Conservation (phyloP, 2,113 vertebrate genomes). For the Carassius carassius region DNA sequence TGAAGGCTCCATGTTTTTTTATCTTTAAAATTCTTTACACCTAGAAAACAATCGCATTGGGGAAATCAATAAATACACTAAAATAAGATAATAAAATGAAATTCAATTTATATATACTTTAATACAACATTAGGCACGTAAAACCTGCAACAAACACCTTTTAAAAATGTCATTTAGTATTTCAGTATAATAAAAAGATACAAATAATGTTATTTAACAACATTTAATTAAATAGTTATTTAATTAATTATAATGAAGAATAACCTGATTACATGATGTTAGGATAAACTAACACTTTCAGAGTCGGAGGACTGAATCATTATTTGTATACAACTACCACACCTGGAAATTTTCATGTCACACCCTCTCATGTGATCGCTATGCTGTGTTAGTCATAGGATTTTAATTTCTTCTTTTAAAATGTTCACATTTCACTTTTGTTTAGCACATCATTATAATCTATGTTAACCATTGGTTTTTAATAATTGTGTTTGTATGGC, state of each 20-base stretch:
- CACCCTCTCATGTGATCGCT: slow-evolving; percentile 4
- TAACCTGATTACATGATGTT: neutral
- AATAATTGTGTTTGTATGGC: too few relatives aligned
- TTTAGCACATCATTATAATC: neutral
- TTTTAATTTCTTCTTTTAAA: neutral
- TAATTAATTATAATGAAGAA: neutral
- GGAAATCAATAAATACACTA: neutral
- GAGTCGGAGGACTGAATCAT: neutral
- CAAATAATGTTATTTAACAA: neutral
- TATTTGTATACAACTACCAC: neutral
- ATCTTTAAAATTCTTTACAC: neutral
- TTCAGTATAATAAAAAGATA: neutral
- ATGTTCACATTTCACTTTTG: neutral
- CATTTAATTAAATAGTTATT: neutral
- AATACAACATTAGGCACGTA: neutral
- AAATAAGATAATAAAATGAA: too few relatives aligned
- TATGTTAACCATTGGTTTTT: neutral
- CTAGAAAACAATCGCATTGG: neutral
- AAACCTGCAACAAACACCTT: neutral
- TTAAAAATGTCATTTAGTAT: neutral
- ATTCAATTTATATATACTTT: too few relatives aligned
- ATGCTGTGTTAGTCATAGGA: neutral
- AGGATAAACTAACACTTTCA: neutral
- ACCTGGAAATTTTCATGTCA: neutral
- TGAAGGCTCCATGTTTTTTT: neutral